A percentile compares a stretch with the other conserved stretches of the same genome.
Evolutionary conservation across 2,888 invertebrate species (phyloP).

Genomic region (Cordilura impudica): DNA sequence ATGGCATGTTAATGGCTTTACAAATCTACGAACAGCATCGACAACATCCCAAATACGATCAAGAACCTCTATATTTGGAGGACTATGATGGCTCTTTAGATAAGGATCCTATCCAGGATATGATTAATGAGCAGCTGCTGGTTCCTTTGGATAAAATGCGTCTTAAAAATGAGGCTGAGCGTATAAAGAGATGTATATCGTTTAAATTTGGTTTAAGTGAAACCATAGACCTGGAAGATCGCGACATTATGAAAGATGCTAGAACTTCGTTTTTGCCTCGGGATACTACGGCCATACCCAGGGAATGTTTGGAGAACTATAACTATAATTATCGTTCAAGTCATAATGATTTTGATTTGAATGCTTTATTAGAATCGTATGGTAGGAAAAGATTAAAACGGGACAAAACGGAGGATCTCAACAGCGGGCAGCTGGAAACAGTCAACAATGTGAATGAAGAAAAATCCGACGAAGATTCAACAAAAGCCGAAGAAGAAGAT

Average conservation of each 20-base stretch:
- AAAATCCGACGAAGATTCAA: conserved; percentile 2
- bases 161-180: conserved; percentile 64
- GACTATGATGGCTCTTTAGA: conserved; percentile 66
- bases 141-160: conserved; percentile 58
- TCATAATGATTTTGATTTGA: conserved; percentile 43
- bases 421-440: conserved; percentile 4
- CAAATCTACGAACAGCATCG: conserved; percentile 66
- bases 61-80: conserved; percentile 58
- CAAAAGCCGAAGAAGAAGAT: conserved; percentile 16
- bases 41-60: conserved; percentile 54
- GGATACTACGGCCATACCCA: conserved; percentile 79
- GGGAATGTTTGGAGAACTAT: conserved; percentile 70
- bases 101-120: conserved; percentile 62
- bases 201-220: conserved; percentile 72
- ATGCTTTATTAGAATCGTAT: conserved; percentile 44
- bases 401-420: conserved; percentile 15
- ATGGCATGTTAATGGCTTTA: conserved; percentile 73
- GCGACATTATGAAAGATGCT: conserved; percentile 81
- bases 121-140: conserved; percentile 63
- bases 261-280: conserved; percentile 82
- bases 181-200: conserved; percentile 71
- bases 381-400: conserved; percentile 51
- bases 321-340: conserved; percentile 22
- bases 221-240: conserved; percentile 79
- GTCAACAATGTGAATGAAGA: not conserved